Evolutionary conservation across 2,113 vertebrate genomes (phyloP).

Genomic region (Microtus montanus): DNA sequence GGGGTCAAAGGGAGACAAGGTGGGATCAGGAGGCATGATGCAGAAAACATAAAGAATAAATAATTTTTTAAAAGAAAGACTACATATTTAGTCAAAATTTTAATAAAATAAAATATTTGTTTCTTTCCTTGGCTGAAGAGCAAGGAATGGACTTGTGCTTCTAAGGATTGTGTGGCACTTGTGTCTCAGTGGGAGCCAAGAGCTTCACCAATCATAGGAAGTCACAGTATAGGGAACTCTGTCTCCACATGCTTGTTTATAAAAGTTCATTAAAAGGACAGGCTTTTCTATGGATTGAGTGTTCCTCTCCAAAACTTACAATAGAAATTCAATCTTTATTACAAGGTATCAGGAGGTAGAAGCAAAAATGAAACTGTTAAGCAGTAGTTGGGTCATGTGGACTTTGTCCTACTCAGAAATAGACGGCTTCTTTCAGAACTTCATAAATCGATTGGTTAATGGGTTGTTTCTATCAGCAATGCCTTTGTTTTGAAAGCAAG

Average conservation of each 20-base stretch:
- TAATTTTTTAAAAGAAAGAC: no score
- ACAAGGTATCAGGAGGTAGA: not conserved
- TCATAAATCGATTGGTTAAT: not conserved
- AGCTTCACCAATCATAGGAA: not conserved
- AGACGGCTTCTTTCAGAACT: not conserved
- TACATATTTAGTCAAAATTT: no score
- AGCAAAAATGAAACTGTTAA: not conserved
- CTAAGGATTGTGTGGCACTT: not conserved
- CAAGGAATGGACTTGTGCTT: not conserved
- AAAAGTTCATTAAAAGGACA: not conserved
- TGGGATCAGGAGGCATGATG: no score
- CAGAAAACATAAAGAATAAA: no score
- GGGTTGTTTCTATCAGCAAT: not conserved
- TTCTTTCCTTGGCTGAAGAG: not conserved
- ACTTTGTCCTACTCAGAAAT: not conserved
- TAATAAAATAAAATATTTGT: not conserved
- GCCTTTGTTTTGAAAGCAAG: not conserved
- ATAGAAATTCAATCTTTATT: not conserved
- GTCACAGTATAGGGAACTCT: not conserved
- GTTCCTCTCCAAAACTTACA: not conserved
- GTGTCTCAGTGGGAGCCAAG: not conserved
- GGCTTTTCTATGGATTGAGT: not conserved
- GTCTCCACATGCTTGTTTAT: not conserved
- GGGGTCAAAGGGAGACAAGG: no score
- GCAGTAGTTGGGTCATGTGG: not conserved